Base-by-base conservation (phyloP, 2,888 invertebrate genomes). In the Kuschelorhynchus macadamiae region DNA sequence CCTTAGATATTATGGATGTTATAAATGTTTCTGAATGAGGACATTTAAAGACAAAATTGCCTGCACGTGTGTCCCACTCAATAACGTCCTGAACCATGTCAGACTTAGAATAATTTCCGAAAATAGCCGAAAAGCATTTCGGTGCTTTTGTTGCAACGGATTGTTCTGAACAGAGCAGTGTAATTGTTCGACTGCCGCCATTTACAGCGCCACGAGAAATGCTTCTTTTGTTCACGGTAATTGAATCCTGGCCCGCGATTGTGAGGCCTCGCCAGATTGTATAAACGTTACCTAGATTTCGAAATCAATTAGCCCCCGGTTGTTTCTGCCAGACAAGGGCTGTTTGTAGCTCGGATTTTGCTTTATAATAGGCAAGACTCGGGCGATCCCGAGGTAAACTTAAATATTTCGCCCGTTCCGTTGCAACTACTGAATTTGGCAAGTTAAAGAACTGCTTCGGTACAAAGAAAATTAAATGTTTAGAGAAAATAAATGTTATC, bases 201-300 rank as follows among this genome's bases (percentile, higher is more conserved):
- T 81, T 81, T 80, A 80, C 81, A 81, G 81, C 49, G 81, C 47
- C 65, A 66, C 44, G 76, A 80, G 80, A 75, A 80, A 81, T 75
- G 81, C 78, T 81, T 81, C 82, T 81, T 81, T 82, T 82, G 82
- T 82, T 80, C 79, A 76, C 78, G 80, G 79, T 82, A 82, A 82
- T 82, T 82, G 82, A 82, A 82, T 81, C 80, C 66, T 60, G 69
- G 47, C 61, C 60, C 47, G 44, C 61, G 67, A 81, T 81, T 81
- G 81, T 81, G 79, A 77, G 77, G 78, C 78, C 11, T 78, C 74
- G 80, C 77, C 78, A 77, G 78, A 80, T 79, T 80, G 79, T 80
- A 80, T 80, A 79, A 79, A 79, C 79, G 79, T 79, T 80, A 79
- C 79, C 78, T 78, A 78, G 77, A 78, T 77, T 61, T 78, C 78